Evolutionary conservation across 1,140 invertebrate species (phyloP).

Genomic region (Brachionus rotundiformis): DNA sequence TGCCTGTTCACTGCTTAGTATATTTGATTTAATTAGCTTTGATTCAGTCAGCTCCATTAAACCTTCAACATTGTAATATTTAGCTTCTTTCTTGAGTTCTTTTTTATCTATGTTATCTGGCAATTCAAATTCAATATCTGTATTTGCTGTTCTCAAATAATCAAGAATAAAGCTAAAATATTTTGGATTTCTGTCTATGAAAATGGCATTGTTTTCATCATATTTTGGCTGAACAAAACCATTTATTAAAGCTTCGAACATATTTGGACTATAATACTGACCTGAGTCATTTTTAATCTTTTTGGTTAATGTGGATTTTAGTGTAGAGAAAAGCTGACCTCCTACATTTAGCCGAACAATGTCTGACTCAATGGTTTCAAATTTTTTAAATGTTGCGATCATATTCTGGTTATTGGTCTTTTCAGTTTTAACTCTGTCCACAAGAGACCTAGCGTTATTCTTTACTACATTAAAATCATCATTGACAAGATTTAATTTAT

Average conservation of each 20-base stretch:
- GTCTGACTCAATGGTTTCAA: neutral
- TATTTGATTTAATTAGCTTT: neutral
- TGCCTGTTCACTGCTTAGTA: neutral
- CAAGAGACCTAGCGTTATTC: neutral
- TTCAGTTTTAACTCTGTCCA: conserved; percentile 7
- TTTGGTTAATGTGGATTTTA: conserved; percentile 27
- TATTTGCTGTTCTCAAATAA: conserved; percentile 19
- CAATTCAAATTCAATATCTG: conserved; percentile 20
- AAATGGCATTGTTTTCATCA: conserved; percentile 14
- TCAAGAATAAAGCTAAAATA: conserved; percentile 37
- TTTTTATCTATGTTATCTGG: conserved; percentile 21
- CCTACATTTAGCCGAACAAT: conserved; percentile 28
- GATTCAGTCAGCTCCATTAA: conserved; percentile 14
- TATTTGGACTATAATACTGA: neutral
- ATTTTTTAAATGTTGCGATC: conserved; percentile 30
- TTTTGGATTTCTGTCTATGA: conserved; percentile 27
- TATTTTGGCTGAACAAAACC: conserved; percentile 8
- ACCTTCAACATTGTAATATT: conserved; percentile 40
- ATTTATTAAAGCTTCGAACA: conserved; percentile 13
- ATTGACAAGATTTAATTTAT: conserved; percentile 27
- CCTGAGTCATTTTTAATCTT: conserved; percentile 1
- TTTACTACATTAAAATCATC: conserved; percentile 7
- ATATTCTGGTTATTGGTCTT: conserved; percentile 11
- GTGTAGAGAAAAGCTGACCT: conserved; percentile 14
- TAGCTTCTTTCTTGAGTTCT: conserved; percentile 23